phyloP scores from a whole-genome alignment of 64 coral and sea anemone genomes.

The Exaiptasia diaphana region DNA sequence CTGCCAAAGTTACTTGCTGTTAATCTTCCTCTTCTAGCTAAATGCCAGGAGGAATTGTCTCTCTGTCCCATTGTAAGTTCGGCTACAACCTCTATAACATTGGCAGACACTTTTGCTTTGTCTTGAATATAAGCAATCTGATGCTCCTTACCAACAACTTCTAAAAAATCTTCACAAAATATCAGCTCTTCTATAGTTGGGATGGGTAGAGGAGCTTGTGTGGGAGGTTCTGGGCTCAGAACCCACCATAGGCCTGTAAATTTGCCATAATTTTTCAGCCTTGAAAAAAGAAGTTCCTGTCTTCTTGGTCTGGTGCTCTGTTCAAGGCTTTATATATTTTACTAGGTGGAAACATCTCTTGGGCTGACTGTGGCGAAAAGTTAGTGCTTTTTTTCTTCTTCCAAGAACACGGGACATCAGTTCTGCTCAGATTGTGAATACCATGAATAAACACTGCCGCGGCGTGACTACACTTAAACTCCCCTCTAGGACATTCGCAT shows the following conservation, averaged over 20 bases:
- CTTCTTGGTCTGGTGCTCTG: constrained; percentile 13
- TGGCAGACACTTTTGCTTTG: neutral
- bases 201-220: neutral
- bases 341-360: constrained; percentile 36
- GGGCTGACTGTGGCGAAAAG: neutral
- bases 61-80: constrained; percentile 6
- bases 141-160: neutral
- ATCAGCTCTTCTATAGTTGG: constrained; percentile 38
- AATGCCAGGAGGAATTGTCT: constrained; percentile 12
- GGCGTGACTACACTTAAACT: constrained; percentile 26
- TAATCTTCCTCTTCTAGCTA: neutral
- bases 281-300: neutral
- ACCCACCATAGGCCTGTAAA: constrained; percentile 35
- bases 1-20: constrained; percentile 25
- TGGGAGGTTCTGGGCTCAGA: constrained; percentile 16
- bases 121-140: neutral
- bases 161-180: constrained; percentile 22
- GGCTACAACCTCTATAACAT: neutral
- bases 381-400: neutral
- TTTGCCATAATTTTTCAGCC: neutral
- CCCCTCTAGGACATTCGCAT: constrained; percentile 21
- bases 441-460: constrained; percentile 8
- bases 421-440: constrained; percentile 2
- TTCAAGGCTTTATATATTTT: neutral
- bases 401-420: constrained; percentile 23